These are phyloP conservation scores for Notodonta ziczac DNA, from an alignment of 2,888 invertebrate species.

Conservation along the genomic window DNA sequence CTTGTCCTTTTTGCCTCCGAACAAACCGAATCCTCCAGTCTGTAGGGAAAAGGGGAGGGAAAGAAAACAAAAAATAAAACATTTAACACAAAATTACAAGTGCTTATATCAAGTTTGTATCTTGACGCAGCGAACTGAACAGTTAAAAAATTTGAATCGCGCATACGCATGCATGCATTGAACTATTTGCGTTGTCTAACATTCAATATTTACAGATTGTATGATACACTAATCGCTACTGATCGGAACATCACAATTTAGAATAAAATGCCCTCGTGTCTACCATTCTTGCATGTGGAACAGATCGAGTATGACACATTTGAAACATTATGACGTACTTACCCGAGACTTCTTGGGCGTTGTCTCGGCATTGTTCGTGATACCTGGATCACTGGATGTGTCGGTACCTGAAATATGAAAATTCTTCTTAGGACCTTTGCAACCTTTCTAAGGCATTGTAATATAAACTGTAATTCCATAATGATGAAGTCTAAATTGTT, in stretches of 20 bases:
- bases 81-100: slow-evolving; percentile 68
- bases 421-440: neutral
- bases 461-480: neutral
- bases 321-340: slow-evolving; percentile 27
- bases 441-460: neutral
- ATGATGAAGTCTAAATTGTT: neutral
- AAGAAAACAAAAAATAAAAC: slow-evolving; percentile 70
- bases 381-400: slow-evolving; percentile 75
- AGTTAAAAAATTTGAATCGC: slow-evolving; percentile 50
- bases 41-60: slow-evolving; percentile 47
- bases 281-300: slow-evolving; percentile 63
- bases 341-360: slow-evolving; percentile 80
- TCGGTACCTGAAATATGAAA: slow-evolving; percentile 72
- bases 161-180: slow-evolving; percentile 57
- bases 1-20: slow-evolving; percentile 72
- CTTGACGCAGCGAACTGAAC: slow-evolving; percentile 53
- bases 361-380: slow-evolving; percentile 77
- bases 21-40: slow-evolving; percentile 75
- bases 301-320: slow-evolving; percentile 24
- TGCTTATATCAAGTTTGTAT: slow-evolving; percentile 38
- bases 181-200: slow-evolving; percentile 61
- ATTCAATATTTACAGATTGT: slow-evolving; percentile 68
- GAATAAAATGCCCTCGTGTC: slow-evolving; percentile 40
- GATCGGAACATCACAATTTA: slow-evolving; percentile 27
- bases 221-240: slow-evolving; percentile 57